Evolutionary conservation across 2,888 invertebrate species (phyloP), one percentile per base, ranked within the genome.

Genomic region (Hypercompe scribonia): DNA sequence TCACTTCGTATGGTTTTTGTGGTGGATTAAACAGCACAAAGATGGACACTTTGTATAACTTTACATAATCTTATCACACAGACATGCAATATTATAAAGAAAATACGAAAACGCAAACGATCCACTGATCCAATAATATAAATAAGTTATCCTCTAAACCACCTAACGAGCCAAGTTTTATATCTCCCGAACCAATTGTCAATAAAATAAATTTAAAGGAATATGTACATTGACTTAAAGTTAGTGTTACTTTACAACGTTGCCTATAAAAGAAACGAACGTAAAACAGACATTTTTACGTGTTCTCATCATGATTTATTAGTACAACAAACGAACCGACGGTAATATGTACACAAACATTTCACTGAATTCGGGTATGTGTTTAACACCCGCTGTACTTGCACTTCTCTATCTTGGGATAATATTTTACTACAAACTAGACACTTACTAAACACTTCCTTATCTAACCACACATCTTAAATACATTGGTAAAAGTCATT

Each of bases 221-320:
- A 82, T 73, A 81, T 70, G 65, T 78, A 77, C 79, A 76, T 75
- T 72, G 68, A 81, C 80, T 82, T 83, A 77, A 70, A 13, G 73
- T 72, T 74, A 84, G 77, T 77, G 70, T 74, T 73, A 68, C 79
- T 82, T 84, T 84, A 84, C 77, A 70, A 72, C 80, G 68, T 74
- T 78, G 67, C 73, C 76, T 78, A 84, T 84, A 84, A 84, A 84
- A 81, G 75, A 81, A 73, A 79, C 76, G 75, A 58, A 74, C 75
- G 78, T 83, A 81, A 84, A 83, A 58, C 78, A 70, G 83, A 76
- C 80, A 75, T 69, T 79, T 83, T 84, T 79, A 84, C 78, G 83
- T 72, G 73, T 80, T 80, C 31, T 67, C 76, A 81, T 81, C 79
- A 81, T 84, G 85, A 84, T 84, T 84, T 83, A 84, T 84, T 28